A percentile compares a stretch with the other conserved stretches of the same genome.
Evolutionary conservation across 2,888 invertebrate species (phyloP).

Genomic region (Conchocele bisecta): DNA sequence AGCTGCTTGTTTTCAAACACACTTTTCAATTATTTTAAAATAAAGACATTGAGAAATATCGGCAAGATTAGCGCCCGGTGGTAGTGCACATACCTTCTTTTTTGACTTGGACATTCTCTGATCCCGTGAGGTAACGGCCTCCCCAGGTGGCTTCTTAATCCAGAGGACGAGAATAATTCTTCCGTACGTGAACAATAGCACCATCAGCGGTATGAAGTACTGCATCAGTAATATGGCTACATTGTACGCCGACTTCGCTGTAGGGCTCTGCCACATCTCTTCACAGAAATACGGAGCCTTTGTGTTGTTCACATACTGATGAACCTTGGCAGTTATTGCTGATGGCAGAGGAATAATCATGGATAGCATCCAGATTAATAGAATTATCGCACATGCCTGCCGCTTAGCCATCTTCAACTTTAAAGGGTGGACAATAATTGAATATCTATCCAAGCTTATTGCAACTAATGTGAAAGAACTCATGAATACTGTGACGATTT

Average conservation of each 20-base stretch:
- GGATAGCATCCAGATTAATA: conserved; percentile 90
- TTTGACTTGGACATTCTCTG: conserved; percentile 93
- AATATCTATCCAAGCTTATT: conserved; percentile 94
- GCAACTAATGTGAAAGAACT: conserved; percentile 95
- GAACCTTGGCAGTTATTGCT: conserved; percentile 87
- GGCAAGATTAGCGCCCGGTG: too few relatives aligned
- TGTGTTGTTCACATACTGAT: conserved; percentile 65
- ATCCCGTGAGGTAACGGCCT: conserved; percentile 92
- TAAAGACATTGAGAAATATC: too few relatives aligned
- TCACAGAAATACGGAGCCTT: conserved; percentile 65
- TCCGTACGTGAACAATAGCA: conserved; percentile 93
- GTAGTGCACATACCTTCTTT: conserved; percentile 89
- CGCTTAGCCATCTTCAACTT: conserved; percentile 91
- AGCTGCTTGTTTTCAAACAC: too few relatives aligned
- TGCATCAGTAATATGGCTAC: conserved; percentile 91
- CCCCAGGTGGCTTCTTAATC: conserved; percentile 94
- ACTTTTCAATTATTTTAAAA: too few relatives aligned
- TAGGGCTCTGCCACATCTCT: conserved; percentile 67
- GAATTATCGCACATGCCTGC: conserved; percentile 88
- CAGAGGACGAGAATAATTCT: conserved; percentile 94
- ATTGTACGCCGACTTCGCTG: conserved; percentile 86
- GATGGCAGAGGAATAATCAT: conserved; percentile 92
- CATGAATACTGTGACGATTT: conserved; percentile 86
- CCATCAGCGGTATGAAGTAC: conserved; percentile 91
- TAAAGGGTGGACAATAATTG: conserved; percentile 94